phyloP scores from a whole-genome alignment of 2,113 vertebrate genomes.

The Recurvirostra avosetta region DNA sequence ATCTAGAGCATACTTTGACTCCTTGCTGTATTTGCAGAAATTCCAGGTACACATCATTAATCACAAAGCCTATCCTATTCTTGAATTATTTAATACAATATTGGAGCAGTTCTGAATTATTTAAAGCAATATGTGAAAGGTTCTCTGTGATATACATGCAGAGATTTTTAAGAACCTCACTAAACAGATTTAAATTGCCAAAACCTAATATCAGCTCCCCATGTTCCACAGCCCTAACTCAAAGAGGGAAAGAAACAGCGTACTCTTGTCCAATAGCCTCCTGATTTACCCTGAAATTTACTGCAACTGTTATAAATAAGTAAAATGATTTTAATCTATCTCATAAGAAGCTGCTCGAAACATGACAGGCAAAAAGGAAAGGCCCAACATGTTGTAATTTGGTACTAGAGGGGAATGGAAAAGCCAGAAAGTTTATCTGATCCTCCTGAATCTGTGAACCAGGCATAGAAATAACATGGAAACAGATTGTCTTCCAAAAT shows the following conservation, averaged over 20 bases:
- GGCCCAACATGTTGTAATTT: background rate
- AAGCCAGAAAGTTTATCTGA: background rate
- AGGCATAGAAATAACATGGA: background rate
- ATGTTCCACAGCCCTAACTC: background rate
- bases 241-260: background rate
- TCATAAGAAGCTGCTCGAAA: background rate
- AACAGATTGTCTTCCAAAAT: background rate
- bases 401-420: background rate
- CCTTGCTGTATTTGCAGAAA: slow-evolving; percentile 70
- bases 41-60: slow-evolving; percentile 70
- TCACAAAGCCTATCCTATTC: slow-evolving; percentile 58
- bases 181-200: slow-evolving; percentile 55
- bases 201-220: background rate
- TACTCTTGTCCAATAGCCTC: background rate
- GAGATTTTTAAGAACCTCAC: slow-evolving; percentile 64
- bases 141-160: slow-evolving; percentile 62
- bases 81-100: slow-evolving; percentile 73
- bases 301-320: background rate
- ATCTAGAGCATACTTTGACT: slow-evolving; percentile 46
- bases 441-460: background rate
- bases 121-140: slow-evolving; percentile 57
- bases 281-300: background rate
- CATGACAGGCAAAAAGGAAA: background rate
- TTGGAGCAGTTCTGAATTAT: slow-evolving; percentile 65
- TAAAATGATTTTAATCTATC: background rate